Percentiles rank a stretch among this genome's conserved stretches.
phyloP scores from a whole-genome alignment of 2,888 invertebrate species.

The Amblyjoppa proteus region DNA sequence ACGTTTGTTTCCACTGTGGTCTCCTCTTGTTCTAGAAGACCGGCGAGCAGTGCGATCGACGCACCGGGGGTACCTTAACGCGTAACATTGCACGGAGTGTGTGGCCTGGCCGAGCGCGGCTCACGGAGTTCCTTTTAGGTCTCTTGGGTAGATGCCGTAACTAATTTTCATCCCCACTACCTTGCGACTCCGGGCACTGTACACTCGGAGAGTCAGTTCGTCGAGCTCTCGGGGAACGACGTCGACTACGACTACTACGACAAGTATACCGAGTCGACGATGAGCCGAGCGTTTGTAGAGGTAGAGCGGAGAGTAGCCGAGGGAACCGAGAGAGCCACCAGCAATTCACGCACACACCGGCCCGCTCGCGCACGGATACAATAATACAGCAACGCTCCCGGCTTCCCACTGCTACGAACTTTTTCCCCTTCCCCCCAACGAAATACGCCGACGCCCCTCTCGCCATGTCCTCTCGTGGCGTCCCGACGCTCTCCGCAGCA shows the following conservation, averaged over 20 bases:
- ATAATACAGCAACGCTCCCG: slow-evolving; percentile 62
- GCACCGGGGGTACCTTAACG: slow-evolving; percentile 80
- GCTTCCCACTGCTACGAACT: slow-evolving; percentile 78
- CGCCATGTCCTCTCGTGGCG: slow-evolving; percentile 54
- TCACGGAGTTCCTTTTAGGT: slow-evolving; percentile 83
- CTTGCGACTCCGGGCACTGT: slow-evolving; percentile 46
- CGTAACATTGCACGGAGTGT: slow-evolving; percentile 83
- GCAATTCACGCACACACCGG: slow-evolving; percentile 41
- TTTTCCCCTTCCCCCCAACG: slow-evolving; percentile 61
- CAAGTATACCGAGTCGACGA: slow-evolving; percentile 12
- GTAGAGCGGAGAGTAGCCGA: slow-evolving; percentile 50
- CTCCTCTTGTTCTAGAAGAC: slow-evolving; percentile 68
- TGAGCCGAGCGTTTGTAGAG: slow-evolving; percentile 63
- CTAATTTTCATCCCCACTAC: slow-evolving; percentile 83
- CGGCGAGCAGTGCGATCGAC: slow-evolving; percentile 76
- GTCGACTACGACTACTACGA: slow-evolving; percentile 47
- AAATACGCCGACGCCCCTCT: slow-evolving; percentile 47
- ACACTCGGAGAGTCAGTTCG: slow-evolving; percentile 67
- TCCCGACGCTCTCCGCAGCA: slow-evolving; percentile 66
- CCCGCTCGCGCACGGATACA: not conserved
- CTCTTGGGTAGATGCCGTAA: slow-evolving; percentile 84
- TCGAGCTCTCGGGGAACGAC: slow-evolving; percentile 59
- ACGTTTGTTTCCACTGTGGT: slow-evolving; percentile 34
- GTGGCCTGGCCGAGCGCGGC: slow-evolving; percentile 80
- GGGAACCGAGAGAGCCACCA: slow-evolving; percentile 64